Conservation (phyloP, 2,113 vertebrate species). For the Bujurquina vittata region DNA sequence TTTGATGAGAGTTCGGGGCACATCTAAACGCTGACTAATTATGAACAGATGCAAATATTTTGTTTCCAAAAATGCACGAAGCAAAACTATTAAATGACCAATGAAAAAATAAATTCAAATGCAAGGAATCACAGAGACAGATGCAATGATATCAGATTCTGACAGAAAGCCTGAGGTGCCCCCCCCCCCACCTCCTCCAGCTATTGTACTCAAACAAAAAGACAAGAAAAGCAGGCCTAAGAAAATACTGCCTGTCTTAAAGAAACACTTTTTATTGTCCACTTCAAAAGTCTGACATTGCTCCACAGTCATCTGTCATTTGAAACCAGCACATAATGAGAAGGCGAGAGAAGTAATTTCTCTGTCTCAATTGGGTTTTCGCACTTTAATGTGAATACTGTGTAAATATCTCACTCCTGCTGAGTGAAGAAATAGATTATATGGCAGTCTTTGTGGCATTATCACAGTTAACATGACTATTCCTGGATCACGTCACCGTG, state of each 20-base stretch:
- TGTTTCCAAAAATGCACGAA: not conserved
- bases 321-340: slow-evolving; percentile 23
- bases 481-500: slow-evolving; percentile 5
- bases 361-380: slow-evolving; percentile 24
- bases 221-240: not conserved
- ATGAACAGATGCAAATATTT: not conserved
- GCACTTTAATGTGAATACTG: slow-evolving; percentile 5
- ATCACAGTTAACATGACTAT: slow-evolving; percentile 34
- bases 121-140: accelerated
- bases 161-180: not conserved
- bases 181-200: not conserved
- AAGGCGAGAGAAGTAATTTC: slow-evolving; percentile 15
- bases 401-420: slow-evolving; percentile 36
- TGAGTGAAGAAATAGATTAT: slow-evolving; percentile 3
- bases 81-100: not conserved
- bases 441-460: slow-evolving; percentile 2
- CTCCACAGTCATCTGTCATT: not conserved
- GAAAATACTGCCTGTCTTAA: not conserved
- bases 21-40: not conserved
- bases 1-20: not conserved
- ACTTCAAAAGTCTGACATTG: not conserved
- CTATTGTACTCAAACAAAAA: slow-evolving; percentile 1
- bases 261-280: not conserved
- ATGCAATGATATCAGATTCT: not conserved
- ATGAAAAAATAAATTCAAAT: not conserved